phyloP scores from a whole-genome alignment of 2,797 vertebrate species.

The Parauchenoglanis ngamensis region DNA sequence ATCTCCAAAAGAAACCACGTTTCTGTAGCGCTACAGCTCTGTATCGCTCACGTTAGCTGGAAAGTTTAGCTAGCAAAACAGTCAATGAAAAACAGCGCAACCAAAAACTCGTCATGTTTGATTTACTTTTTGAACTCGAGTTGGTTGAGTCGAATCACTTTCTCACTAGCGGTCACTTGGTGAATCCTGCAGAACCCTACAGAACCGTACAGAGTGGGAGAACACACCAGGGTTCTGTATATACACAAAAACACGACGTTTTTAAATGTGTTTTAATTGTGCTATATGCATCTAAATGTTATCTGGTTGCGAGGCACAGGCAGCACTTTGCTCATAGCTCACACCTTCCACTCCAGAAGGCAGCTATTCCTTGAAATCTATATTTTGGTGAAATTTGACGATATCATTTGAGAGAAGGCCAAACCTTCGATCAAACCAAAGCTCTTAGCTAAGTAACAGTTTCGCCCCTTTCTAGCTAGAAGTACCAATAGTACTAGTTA shows the following conservation, averaged over 20 bases:
- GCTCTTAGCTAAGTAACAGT: neutral
- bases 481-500: neutral
- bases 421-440: neutral
- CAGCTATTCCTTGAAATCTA: no score
- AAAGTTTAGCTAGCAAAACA: neutral
- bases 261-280: neutral
- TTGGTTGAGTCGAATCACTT: neutral
- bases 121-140: neutral
- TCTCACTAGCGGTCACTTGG: no score
- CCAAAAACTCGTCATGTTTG: neutral
- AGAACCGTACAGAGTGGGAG: neutral
- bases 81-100: neutral
- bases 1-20: neutral
- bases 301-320: no score
- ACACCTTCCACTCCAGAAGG: no score
- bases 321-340: no score
- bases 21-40: neutral
- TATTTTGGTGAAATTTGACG: neutral
- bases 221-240: no score
- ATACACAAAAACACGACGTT: no score
- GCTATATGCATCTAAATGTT: neutral
- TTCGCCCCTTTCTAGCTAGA: neutral
- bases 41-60: neutral
- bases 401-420: neutral
- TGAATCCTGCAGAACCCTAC: no score